Base-by-base conservation (phyloP, 1,140 invertebrate species). In the Nasonia vitripennis region DNA sequence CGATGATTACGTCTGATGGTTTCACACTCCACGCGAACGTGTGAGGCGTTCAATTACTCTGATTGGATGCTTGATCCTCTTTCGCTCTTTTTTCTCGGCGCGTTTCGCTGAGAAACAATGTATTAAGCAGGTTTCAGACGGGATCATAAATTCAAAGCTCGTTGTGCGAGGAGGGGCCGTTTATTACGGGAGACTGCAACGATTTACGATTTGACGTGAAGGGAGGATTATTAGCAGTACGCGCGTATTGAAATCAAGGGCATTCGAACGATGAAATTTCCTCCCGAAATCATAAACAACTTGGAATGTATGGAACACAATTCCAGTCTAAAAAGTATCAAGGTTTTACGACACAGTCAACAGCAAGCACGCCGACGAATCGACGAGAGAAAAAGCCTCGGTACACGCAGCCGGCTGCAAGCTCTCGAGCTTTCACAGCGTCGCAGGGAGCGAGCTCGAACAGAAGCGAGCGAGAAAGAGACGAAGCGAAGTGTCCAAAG, bases 391-490 rank as follows among this genome's bases (percentile, higher is more conserved):
- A 10, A 45, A 10, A 45, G 31, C 51, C 62, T 12, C 11, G 79
- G 70, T 68, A 62, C 86, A 86, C 80, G 82, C 87, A 85, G 84
- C 48, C 67, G 37, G 55, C 71, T 82, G 86, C n/a, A 23, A 27
- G 70, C 70, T 71, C 70, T 71, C 70, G 9, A 71, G 70, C n/a
- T 31, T 71, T 31, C n/a, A 12, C 70, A 12, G 11, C 45, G 77
- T 37, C 3, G 31, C 41, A 67, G 23, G 45, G 41, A 45, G 34
- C 34, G 9, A 45, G 41, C 41, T 45, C 41, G 41, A 45, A 45
- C 41, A 45, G 73, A 75, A 75, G 73, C 12, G 9, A 75, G 73
- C 34, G 37, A 75, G 73, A 45, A 17, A 45, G 37, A 75, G 37
- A 75, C 14, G 5, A n/a, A 67, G 41, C 23, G 31, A 83, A 48